Base-by-base conservation (phyloP, 1,140 invertebrate genomes). In the roundworm (Caenorhabditis elegans) region DNA sequence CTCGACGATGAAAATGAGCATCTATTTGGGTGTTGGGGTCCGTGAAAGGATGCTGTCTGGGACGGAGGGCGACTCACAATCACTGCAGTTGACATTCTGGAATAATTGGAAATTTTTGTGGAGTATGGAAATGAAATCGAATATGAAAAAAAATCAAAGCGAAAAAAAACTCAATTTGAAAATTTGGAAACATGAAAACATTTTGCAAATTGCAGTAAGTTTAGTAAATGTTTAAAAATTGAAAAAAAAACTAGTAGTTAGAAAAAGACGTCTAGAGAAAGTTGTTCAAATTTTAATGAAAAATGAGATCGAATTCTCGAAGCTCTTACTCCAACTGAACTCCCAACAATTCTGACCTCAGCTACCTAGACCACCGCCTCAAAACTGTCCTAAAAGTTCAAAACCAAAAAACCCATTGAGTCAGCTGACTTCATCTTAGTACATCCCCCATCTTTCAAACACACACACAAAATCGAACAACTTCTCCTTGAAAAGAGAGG, bases 401-500 rank as follows among this genome's bases (percentile, higher is more conserved):
- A 24, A 36, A 4, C 19, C 26, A 70, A 39, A 70, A 43, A n/a
- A n/a, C n/a, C n/a, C n/a, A n/a, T n/a, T 70, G 34, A 70, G 60
- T 39, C 60, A 70, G 60, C 60, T 70, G 60, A 70, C 60, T 70
- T n/a, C n/a, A n/a, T 8, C 22, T 11, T 19, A 39, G 34, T 24
- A 70, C 60, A 70, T 70, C 60, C 34, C 17, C 17, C 17, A 6
- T 26, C 28, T n/a, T n/a, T n/a, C n/a, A n/a, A n/a, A n/a, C n/a
- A n/a, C n/a, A n/a, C n/a, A n/a, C 60, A 70, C n/a, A 5, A 39
- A 70, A 70, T 70, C 60, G 60, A 70, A 70, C 60, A 24, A 60
- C 53, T 60, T 60, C 13, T 31, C 47, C 24, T 19, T 22, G 53
- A 60, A 31, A 31, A n/a, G n/a, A n/a, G n/a, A n/a, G n/a, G n/a